phyloP scores from a whole-genome alignment of 2,113 vertebrate species.

The Anas platyrhynchos region DNA sequence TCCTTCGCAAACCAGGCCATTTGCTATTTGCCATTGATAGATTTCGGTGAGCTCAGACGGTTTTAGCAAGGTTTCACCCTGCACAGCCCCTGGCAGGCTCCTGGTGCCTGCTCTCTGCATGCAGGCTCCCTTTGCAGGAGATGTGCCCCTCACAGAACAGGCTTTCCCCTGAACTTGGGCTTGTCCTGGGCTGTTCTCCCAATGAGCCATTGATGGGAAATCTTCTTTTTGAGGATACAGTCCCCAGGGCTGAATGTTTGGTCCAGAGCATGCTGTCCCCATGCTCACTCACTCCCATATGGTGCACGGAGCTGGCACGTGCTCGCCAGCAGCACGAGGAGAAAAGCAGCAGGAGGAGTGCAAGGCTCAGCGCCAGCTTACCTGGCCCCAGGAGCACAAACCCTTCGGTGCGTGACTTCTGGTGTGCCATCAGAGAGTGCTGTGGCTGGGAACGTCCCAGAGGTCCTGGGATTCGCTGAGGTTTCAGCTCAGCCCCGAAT shows the following conservation, averaged over 20 bases:
- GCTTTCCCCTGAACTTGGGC: neutral
- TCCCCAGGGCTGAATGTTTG: neutral
- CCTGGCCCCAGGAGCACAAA: neutral
- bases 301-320: neutral
- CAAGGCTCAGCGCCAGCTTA: neutral
- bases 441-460: accelerated
- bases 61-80: neutral
- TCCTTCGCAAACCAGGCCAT: accelerated
- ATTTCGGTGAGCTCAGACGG: neutral
- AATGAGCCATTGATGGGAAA: neutral
- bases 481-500: neutral
- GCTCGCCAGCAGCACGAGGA: neutral
- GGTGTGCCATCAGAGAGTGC: neutral
- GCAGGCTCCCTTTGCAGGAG: accelerated
- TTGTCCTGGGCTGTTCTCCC: neutral
- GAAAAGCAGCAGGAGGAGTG: neutral
- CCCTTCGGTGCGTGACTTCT: neutral
- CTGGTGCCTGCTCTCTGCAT: neutral
- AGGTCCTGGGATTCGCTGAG: neutral
- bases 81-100: neutral
- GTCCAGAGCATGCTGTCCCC: accelerated
- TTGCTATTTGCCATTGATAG: neutral
- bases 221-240: neutral
- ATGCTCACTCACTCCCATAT: accelerated
- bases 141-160: neutral